Base-by-base conservation (phyloP, 2,113 vertebrate species). In the Oophaga pumilio region DNA sequence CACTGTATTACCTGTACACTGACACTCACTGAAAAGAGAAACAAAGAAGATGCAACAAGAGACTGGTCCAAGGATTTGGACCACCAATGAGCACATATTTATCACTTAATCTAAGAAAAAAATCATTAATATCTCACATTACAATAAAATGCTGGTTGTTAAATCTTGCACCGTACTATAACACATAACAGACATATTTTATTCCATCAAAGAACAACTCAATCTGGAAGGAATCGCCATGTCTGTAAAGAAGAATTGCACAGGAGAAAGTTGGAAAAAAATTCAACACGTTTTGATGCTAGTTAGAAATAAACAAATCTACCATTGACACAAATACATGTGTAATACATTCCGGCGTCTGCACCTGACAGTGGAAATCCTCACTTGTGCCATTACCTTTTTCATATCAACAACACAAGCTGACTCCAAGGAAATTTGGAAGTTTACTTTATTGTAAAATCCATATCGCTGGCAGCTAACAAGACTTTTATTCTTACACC, bases 401-500 rank as follows among this genome's bases (percentile, higher is more conserved):
- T 50, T 74, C 43, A 74, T 74, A 74, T 74, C 20, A 20, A 49
- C 43, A 74, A 74, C 71, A 74, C 69, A 73, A 73, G 17, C 1
- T 7, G 10, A 50, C 50, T 74, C 33, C 71, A 74, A 50, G 33
- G 71, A 74, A 22, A 20, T 17, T 11, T 33, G 71, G 71, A 74
- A 50, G 20, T 74, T 11, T 74, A 20, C 33, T 74, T 74, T 22
- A 74, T 50, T 74, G 71, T 74, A 50, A 74, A 74, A 74, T 74
- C 71, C 71, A 50, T 74, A 74, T 74, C 10, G 71, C 71, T 74
- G 43, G 43, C 71, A 74, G 71, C 17, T 33, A 74, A 74, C 71
- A 74, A 49, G 71, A 74, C 71, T 74, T 43, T 74, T 50, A 50
- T 12, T 74, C 71, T 74, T 50, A 50, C 71, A 50, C 33, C 24